A percentile compares a stretch with the other conserved stretches of the same genome.
phyloP scores from a whole-genome alignment of 2,113 vertebrate genomes.

The Brachypteracias leptosomus region DNA sequence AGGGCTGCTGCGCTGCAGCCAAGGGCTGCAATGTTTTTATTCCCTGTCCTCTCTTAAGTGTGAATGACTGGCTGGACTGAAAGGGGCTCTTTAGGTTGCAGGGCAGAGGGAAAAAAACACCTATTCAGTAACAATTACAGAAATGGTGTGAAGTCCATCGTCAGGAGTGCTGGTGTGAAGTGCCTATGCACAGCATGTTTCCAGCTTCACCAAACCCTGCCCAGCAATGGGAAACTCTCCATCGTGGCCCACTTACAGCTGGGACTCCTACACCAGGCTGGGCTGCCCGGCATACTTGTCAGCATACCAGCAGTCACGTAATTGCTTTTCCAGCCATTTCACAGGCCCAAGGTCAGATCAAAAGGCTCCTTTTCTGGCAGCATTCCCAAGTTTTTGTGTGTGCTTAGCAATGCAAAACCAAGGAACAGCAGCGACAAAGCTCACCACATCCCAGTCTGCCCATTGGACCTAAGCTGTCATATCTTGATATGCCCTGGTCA shows the following conservation, averaged over 20 bases:
- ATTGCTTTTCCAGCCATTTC: background rate
- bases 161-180: background rate
- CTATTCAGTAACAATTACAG: background rate
- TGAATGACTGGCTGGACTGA: background rate
- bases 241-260: background rate
- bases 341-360: background rate
- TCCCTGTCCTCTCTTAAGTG: background rate
- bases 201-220: background rate
- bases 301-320: background rate
- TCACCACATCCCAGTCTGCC: rapidly evolving
- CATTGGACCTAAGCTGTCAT: background rate
- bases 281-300: background rate
- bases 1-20: background rate
- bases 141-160: background rate
- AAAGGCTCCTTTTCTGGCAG: background rate
- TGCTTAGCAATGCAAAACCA: background rate
- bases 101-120: background rate
- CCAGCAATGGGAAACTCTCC: background rate
- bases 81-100: background rate
- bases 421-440: background rate
- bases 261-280: background rate
- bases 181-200: rapidly evolving
- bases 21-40: background rate
- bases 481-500: rapidly evolving
- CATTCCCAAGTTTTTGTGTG: background rate